Conservation (phyloP, 2,888 invertebrate species). For the Drosophila mayaguana region DNA sequence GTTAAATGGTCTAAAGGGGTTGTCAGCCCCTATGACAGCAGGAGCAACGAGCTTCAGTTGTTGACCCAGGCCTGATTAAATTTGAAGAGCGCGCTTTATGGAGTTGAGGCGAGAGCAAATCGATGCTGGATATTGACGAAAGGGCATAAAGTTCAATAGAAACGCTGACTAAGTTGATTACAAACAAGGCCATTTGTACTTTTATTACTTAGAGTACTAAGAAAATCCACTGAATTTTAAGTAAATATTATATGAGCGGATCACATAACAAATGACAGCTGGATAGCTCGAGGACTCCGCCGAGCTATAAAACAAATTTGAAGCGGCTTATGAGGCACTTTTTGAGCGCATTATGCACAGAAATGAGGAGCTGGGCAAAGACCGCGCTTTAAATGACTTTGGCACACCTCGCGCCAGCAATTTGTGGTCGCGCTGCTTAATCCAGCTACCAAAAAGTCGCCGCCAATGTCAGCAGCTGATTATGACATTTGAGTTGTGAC, state of each 20-base stretch:
- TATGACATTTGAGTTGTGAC: constrained; percentile 43
- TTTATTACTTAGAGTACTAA: constrained; percentile 4
- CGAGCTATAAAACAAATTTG: not conserved
- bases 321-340: not conserved
- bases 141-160: constrained; percentile 37
- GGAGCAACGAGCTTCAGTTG: constrained; percentile 35
- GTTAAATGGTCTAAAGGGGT: constrained; percentile 33
- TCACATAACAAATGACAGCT: not conserved
- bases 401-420: constrained; percentile 26
- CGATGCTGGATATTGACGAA: constrained; percentile 25
- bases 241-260: constrained; percentile 10
- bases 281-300: not conserved
- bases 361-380: not conserved
- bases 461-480: constrained; percentile 32
- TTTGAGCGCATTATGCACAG: not conserved
- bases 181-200: constrained; percentile 5
- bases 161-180: constrained; percentile 52
- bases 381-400: constrained; percentile 2
- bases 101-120: constrained; percentile 31
- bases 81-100: constrained; percentile 49
- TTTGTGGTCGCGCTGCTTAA: constrained; percentile 24
- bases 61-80: constrained; percentile 61
- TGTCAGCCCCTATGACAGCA: constrained; percentile 26
- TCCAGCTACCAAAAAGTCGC: constrained; percentile 17
- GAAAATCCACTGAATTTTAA: constrained; percentile 3